phyloP scores from a whole-genome alignment of 2,113 vertebrate species.

The Paratilapia polleni region DNA sequence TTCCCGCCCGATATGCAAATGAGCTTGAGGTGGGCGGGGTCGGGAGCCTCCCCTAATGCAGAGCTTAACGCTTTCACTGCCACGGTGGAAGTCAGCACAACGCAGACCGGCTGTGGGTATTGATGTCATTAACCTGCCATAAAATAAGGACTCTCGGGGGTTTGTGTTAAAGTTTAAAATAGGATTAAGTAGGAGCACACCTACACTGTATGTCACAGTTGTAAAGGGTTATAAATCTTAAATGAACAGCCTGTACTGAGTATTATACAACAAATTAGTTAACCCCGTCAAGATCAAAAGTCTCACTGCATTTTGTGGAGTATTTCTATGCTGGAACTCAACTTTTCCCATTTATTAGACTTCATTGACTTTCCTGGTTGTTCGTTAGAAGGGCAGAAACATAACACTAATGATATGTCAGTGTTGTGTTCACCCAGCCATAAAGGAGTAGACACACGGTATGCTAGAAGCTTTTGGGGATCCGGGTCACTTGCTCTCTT shows the following conservation, averaged over 20 bases:
- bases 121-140: neutral
- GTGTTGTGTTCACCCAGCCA: neutral
- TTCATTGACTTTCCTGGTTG: neutral
- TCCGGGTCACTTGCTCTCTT: neutral
- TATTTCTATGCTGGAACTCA: neutral
- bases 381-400: neutral
- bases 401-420: neutral
- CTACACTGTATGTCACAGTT: neutral
- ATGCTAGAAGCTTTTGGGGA: neutral
- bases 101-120: neutral
- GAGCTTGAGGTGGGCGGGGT: conserved; percentile 17
- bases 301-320: neutral
- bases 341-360: neutral
- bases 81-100: neutral
- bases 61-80: conserved; percentile 72
- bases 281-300: neutral
- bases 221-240: neutral
- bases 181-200: too few relatives aligned
- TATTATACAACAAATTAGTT: neutral
- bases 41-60: conserved; percentile 40
- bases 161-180: neutral
- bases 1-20: conserved; percentile 80
- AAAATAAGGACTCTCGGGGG: too few relatives aligned
- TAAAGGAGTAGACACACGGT: neutral
- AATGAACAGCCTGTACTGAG: neutral